Conservation (phyloP, 2,113 vertebrate species). For the Passer montanus region DNA sequence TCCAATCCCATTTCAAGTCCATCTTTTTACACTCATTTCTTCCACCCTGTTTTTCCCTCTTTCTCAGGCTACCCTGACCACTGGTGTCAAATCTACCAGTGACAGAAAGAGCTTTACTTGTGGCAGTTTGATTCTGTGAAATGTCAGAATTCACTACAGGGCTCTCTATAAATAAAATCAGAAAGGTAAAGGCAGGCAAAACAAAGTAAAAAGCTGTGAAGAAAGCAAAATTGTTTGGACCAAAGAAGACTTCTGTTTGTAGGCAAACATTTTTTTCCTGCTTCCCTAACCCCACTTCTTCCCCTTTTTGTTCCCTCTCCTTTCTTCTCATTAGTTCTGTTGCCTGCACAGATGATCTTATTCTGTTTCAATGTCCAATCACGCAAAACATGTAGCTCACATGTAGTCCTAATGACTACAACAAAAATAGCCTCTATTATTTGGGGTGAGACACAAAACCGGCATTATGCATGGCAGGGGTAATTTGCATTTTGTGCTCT, state of each 20-base stretch:
- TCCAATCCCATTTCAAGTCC: slow-evolving; percentile 30
- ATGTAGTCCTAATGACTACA: slow-evolving; percentile 45
- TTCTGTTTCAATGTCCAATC: slow-evolving; percentile 37
- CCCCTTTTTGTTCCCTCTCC: slow-evolving; percentile 12
- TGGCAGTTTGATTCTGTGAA: not conserved
- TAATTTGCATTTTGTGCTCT: slow-evolving; percentile 64
- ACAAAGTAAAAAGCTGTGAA: slow-evolving; percentile 14
- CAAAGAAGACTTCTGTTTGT: slow-evolving; percentile 18
- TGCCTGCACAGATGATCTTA: slow-evolving; percentile 12
- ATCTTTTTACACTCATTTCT: not conserved
- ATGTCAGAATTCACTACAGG: not conserved
- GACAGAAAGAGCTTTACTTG: not conserved
- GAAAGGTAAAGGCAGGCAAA: slow-evolving; percentile 17
- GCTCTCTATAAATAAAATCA: slow-evolving; percentile 10
- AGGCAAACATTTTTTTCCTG: slow-evolving; percentile 32
- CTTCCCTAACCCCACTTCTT: slow-evolving; percentile 9
- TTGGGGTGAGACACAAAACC: slow-evolving; percentile 28
- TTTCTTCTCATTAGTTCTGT: slow-evolving; percentile 57
- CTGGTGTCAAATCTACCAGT: not conserved
- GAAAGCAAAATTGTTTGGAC: slow-evolving; percentile 18
- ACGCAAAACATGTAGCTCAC: slow-evolving; percentile 44
- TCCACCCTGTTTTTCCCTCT: not conserved
- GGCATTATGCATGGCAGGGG: slow-evolving; percentile 23
- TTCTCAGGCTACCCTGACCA: slow-evolving; percentile 13
- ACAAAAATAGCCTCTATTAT: slow-evolving; percentile 46